Base-by-base conservation (phyloP, 2,888 invertebrate genomes). In the Eupithecia tripunctaria region DNA sequence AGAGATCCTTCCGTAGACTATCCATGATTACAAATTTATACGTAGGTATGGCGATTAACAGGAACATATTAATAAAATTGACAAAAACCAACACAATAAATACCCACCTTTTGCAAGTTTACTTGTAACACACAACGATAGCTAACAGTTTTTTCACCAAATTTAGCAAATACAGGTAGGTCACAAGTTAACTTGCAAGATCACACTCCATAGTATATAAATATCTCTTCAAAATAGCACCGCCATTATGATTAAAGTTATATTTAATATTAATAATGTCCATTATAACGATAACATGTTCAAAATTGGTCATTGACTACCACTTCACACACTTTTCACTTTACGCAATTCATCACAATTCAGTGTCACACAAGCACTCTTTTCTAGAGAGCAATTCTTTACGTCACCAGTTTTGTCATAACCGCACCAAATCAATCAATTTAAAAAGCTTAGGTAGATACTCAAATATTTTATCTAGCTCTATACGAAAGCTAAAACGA, bases 141-240 rank as follows among this genome's bases (percentile, higher is more conserved):
- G 7, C n/a, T 7, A 47, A 38, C 38, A 36, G 29, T 67, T 63
- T 21, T 32, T 62, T 21, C 27, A 73, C 21, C 12, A 12, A 21
- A 51, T 10, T 51, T 47, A 47, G 8, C n/a, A n/a, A 21, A 10
- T 21, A 21, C 21, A 21, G 21, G 2, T 51, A 51, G 47, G 8
- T 82, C 85, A 87, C 84, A 85, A 88, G 87, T 85, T 82, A 84
- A 87, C 85, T 82, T 79, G 80, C 87, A 84, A 88, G 85, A 81
- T 67, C 78, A 82, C 80, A 83, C 84, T 85, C 85, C 85, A 88
- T 88, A 90, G 82, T 90, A 89, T 67, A 92, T 86, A 89, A n/a
- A n/a, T 67, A 92, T 86, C 85, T 87, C 88, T 89, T 87, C 75
- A 89, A 88, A 91, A 93, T 94, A 94, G 93, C 93, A 94, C 93